Percentiles rank a stretch among this genome's conserved stretches.
Conservation (phyloP, 2,797 vertebrate species). For the Hoplostethus mediterraneus region DNA sequence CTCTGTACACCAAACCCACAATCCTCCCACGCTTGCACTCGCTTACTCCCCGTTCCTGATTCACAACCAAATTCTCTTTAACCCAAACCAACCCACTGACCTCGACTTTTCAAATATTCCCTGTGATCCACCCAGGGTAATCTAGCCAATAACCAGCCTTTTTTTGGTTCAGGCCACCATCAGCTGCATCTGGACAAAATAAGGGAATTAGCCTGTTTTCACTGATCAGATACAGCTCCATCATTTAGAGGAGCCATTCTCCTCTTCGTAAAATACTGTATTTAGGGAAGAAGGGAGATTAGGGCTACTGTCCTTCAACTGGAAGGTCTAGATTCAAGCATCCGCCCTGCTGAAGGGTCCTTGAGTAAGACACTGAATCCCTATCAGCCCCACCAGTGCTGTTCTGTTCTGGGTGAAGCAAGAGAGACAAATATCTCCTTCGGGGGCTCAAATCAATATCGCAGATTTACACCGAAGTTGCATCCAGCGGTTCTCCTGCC, state of each 20-base stretch:
- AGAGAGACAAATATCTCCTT: no score
- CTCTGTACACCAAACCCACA: constrained; percentile 71
- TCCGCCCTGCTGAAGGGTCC: no score
- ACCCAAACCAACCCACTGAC: constrained; percentile 75
- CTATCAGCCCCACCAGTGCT: no score
- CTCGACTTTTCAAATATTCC: constrained; percentile 69
- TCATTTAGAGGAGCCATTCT: neutral
- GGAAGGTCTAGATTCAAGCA: neutral
- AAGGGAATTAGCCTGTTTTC: constrained; percentile 39
- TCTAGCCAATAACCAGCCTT: constrained; percentile 57
- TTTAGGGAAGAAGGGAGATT: neutral
- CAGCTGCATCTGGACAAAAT: constrained; percentile 45
- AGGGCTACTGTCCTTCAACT: neutral
- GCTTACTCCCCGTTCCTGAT: constrained; percentile 66
- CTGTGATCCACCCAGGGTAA: constrained; percentile 66
- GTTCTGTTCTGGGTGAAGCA: no score
- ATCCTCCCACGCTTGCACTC: constrained; percentile 78
- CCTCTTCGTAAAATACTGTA: neutral
- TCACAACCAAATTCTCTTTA: constrained; percentile 71
- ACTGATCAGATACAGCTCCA: constrained; percentile 11
- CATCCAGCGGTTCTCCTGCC: neutral
- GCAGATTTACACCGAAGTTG: neutral
- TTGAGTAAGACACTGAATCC: no score
- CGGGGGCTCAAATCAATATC: no score
- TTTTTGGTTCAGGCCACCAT: constrained; percentile 47